Percentiles rank a stretch among this genome's conserved stretches.
Evolutionary conservation across 2,113 vertebrate species (phyloP).

Genomic region (Athene cunicularia): DNA sequence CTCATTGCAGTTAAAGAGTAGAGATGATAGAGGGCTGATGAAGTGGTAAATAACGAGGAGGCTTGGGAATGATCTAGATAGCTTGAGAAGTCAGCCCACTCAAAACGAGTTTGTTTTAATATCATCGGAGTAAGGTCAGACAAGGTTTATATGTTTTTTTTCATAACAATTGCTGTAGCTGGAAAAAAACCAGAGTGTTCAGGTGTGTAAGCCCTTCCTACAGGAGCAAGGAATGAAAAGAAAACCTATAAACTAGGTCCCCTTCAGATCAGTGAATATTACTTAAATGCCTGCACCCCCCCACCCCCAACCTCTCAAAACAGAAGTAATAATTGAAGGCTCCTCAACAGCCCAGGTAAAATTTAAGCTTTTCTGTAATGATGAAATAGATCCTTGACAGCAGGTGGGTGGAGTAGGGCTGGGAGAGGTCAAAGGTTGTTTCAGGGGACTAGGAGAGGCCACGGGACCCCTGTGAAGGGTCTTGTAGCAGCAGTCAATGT

Average conservation of each 20-base stretch:
- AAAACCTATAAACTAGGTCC: not conserved
- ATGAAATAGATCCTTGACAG: not conserved
- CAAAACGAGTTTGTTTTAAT: slow-evolving; percentile 1
- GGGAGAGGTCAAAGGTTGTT: not conserved
- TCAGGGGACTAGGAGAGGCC: not conserved
- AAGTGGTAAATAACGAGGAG: slow-evolving; percentile 19
- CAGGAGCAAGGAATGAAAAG: not conserved
- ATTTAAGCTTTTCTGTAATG: not conserved
- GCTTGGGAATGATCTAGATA: not conserved
- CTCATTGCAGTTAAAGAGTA: not conserved
- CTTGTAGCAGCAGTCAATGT: not conserved
- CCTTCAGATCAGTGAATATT: not conserved
- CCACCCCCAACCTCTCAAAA: too few species aligned
- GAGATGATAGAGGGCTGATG: not conserved
- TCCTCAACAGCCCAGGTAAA: not conserved
- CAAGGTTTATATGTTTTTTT: not conserved
- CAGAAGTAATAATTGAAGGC: not conserved
- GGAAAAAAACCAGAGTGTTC: not conserved
- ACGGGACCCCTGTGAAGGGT: accelerated
- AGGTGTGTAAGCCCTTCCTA: not conserved
- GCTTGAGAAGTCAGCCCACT: not conserved
- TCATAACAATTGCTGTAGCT: not conserved
- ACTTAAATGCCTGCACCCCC: not conserved
- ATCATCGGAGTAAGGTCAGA: not conserved
- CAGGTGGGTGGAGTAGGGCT: not conserved